Percentiles rank a stretch among this genome's conserved stretches.
Evolutionary conservation across 2,888 invertebrate genomes (phyloP).

Genomic region (Crepidodera aurea): DNA sequence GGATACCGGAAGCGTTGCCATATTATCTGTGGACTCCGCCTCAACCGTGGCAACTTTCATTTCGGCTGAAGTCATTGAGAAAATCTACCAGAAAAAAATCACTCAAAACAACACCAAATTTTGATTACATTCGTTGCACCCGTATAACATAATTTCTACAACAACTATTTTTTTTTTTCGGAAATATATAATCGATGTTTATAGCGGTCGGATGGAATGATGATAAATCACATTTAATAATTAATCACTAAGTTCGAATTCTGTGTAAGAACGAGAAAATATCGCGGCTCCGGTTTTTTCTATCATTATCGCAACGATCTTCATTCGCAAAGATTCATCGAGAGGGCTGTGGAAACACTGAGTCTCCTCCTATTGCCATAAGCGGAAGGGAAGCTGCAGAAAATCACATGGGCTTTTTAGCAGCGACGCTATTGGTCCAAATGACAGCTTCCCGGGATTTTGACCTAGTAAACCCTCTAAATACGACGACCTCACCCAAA

Average conservation of each 20-base stretch:
- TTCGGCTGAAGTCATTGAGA: constrained; percentile 72
- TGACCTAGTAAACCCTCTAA: constrained; percentile 61
- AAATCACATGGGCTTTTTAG: constrained; percentile 54
- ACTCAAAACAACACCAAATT: constrained; percentile 5
- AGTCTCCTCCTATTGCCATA: constrained; percentile 30
- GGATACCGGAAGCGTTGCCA: constrained; percentile 88
- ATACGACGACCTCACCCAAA: constrained; percentile 57
- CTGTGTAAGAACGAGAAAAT: background rate
- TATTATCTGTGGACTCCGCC: constrained; percentile 86
- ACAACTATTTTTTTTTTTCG: constrained; percentile 4
- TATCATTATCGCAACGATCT: constrained; percentile 6
- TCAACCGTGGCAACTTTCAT: constrained; percentile 91
- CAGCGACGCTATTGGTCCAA: constrained; percentile 54
- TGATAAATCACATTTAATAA: constrained; percentile 15
- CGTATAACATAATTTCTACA: constrained; percentile 39
- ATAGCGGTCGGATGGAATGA: constrained; percentile 8
- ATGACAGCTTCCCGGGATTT: constrained; percentile 59
- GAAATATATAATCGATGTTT: constrained; percentile 16
- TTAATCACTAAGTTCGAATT: background rate
- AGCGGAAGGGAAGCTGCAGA: constrained; percentile 60
- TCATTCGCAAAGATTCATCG: constrained; percentile 12
- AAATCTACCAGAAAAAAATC: background rate
- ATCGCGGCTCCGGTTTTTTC: constrained; percentile 13
- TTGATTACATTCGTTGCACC: constrained; percentile 41
- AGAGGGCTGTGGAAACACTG: constrained; percentile 23